A percentile compares a stretch with the other conserved stretches of the same genome.
Evolutionary conservation across 2,888 invertebrate genomes (phyloP).

Genomic region (Drosophila eohydei): DNA sequence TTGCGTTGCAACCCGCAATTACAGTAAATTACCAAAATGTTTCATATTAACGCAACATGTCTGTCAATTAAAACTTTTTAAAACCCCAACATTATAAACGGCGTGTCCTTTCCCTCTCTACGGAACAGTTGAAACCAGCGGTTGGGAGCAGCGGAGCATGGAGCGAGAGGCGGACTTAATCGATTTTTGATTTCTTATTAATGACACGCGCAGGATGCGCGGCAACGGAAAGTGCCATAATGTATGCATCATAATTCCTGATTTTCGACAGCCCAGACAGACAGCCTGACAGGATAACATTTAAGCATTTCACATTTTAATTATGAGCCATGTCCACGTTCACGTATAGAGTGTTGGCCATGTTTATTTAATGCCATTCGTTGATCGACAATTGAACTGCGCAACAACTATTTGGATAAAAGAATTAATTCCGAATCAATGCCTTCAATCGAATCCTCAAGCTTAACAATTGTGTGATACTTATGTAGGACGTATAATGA

Average conservation of each 20-base stretch:
- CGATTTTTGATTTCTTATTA: conserved; percentile 76
- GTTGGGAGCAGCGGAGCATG: not conserved
- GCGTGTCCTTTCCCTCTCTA: not conserved
- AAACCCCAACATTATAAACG: conserved; percentile 21
- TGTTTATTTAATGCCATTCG: conserved; percentile 25
- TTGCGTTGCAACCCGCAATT: conserved; percentile 43
- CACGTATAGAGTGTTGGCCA: conserved; percentile 10
- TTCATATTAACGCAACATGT: conserved; percentile 51
- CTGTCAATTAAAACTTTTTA: conserved; percentile 56
- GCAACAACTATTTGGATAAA: not conserved
- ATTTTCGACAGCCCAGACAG: conserved; percentile 15
- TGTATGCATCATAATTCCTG: conserved; percentile 28
- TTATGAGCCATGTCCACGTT: conserved; percentile 35
- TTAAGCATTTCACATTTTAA: conserved; percentile 39
- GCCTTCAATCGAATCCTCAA: too few relatives aligned
- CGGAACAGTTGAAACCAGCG: conserved; percentile 13
- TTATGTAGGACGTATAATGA: too few relatives aligned
- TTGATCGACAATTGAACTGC: conserved; percentile 13
- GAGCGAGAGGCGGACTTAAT: conserved; percentile 48
- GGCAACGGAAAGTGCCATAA: conserved; percentile 20
- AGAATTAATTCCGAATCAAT: too few relatives aligned
- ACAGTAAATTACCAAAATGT: conserved; percentile 38
- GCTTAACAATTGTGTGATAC: too few relatives aligned
- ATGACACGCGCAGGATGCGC: conserved; percentile 53
- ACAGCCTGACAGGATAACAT: conserved; percentile 41